These are phyloP conservation scores for Phainopepla nitens DNA, from an alignment of 2,113 vertebrate species.

Conservation along the genomic window DNA sequence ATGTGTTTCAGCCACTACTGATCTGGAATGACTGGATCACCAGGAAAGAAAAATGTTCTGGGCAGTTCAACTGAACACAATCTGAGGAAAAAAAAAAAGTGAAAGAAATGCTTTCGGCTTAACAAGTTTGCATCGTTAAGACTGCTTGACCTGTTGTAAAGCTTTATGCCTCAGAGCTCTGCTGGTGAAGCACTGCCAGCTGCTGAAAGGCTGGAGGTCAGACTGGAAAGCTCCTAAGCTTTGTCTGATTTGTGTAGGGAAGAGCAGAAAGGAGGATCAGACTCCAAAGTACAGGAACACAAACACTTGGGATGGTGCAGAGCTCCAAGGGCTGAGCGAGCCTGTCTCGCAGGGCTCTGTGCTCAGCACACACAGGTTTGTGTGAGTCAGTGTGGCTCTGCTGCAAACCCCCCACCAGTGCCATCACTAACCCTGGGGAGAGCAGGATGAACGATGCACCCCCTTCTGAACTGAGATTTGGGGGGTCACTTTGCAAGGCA, in stretches of 20 bases:
- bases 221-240: neutral
- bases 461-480: neutral
- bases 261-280: neutral
- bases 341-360: accelerated
- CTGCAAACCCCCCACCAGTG: accelerated
- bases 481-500: neutral
- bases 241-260: neutral
- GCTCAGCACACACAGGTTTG: neutral
- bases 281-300: neutral
- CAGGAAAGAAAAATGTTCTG: neutral
- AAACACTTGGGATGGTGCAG: accelerated
- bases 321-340: neutral
- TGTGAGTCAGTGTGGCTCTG: neutral
- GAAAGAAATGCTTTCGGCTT: neutral
- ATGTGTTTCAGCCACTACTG: neutral
- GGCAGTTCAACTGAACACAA: neutral
- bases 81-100: no score
- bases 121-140: neutral
- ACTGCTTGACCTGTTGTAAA: neutral
- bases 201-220: neutral
- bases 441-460: accelerated
- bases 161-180: neutral
- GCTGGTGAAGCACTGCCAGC: neutral
- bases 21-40: neutral
- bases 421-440: accelerated